phyloP scores from a whole-genome alignment of 2,888 invertebrate genomes.

The Agrochola lota region DNA sequence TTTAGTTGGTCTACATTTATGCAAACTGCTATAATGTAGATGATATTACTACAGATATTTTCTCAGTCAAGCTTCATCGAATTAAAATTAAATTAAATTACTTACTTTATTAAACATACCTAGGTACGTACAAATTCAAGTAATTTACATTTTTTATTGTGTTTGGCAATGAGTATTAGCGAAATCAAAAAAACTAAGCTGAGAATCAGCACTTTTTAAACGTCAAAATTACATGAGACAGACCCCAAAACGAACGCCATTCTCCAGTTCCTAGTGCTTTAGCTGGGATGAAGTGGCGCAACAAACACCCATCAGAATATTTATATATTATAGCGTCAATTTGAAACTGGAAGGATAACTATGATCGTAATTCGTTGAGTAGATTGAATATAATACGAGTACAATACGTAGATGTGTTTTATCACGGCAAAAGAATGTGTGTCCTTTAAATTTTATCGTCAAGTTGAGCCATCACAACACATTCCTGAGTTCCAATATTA shows the following conservation, averaged over 20 bases:
- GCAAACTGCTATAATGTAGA: conserved; percentile 47
- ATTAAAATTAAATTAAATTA: conserved; percentile 51
- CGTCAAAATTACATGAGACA: too few relatives aligned
- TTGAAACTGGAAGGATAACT: conserved; percentile 7
- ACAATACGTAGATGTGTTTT: conserved; percentile 54
- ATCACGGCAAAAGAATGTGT: conserved; percentile 54
- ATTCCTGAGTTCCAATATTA: conserved; percentile 80
- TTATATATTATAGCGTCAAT: neutral
- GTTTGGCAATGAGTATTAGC: neutral
- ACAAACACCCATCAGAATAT: too few relatives aligned
- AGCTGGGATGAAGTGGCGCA: too few relatives aligned
- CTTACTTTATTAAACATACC: conserved; percentile 11
- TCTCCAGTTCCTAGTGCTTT: too few relatives aligned
- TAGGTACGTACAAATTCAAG: conserved; percentile 13
- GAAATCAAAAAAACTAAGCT: too few relatives aligned
- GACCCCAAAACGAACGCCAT: too few relatives aligned
- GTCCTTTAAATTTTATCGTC: conserved; percentile 72
- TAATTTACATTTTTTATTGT: conserved; percentile 13
- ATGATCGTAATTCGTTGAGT: neutral
- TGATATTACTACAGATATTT: conserved; percentile 36
- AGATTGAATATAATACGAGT: neutral
- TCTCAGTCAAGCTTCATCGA: conserved; percentile 31
- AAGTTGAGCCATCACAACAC: conserved; percentile 72
- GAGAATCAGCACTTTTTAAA: too few relatives aligned
- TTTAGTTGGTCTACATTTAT: conserved; percentile 29